These are phyloP conservation scores for Oncorhynchus nerka DNA, from an alignment of 2,113 vertebrate genomes.

Conservation along the genomic window DNA sequence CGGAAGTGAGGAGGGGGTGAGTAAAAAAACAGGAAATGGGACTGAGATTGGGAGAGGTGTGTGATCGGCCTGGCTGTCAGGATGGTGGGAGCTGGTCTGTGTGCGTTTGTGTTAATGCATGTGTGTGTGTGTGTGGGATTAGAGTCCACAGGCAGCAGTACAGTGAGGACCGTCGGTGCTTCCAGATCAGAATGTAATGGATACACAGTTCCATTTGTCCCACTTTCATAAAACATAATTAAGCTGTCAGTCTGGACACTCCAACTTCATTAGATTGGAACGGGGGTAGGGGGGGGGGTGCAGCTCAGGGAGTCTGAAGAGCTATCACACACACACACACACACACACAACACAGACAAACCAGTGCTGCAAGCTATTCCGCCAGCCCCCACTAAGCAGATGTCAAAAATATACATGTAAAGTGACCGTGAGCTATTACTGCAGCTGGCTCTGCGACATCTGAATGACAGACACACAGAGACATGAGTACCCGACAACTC, in stretches of 20 bases:
- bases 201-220: slow-evolving; percentile 99
- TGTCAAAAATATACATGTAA: slow-evolving; percentile 74
- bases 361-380: slow-evolving; percentile 39
- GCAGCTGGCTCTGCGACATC: slow-evolving; percentile 22
- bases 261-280: slow-evolving; percentile 94
- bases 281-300: slow-evolving; percentile 60
- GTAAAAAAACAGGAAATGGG: too few relatives aligned
- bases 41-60: not conserved
- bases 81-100: slow-evolving; percentile 38
- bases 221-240: slow-evolving; percentile 99
- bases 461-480: slow-evolving; percentile 16
- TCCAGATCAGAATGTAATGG: slow-evolving; percentile 92
- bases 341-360: too few relatives aligned
- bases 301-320: slow-evolving; percentile 37
- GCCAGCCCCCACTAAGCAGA: slow-evolving; percentile 63
- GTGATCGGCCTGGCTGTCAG: not conserved
- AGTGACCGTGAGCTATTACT: slow-evolving; percentile 26
- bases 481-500: slow-evolving; percentile 23
- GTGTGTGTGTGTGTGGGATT: slow-evolving; percentile 73
- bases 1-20: too few relatives aligned
- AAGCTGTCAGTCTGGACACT: slow-evolving; percentile 96
- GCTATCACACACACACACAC: slow-evolving; percentile 5
- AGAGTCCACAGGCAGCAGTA: slow-evolving; percentile 81
- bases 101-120: slow-evolving; percentile 64
- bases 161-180: slow-evolving; percentile 76